phyloP scores from a whole-genome alignment of 2,888 invertebrate genomes.

The Epinotia nisella region DNA sequence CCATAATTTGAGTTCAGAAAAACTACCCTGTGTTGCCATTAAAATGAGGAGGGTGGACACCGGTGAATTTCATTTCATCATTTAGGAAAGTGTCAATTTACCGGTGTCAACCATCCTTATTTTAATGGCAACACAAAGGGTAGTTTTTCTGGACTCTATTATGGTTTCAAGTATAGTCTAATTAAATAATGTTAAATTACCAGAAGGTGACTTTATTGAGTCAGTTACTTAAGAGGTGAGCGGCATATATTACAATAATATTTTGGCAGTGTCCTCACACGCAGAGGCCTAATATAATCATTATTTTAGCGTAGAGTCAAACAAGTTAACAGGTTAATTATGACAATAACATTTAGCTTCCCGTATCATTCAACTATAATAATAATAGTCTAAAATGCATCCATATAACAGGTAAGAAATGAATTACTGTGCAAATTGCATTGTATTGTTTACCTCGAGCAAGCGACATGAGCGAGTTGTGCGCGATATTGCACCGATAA shows the following conservation, averaged over 20 bases:
- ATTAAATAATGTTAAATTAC: too few species aligned
- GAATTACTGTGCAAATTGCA: background rate
- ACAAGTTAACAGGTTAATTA: background rate
- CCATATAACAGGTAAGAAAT: background rate
- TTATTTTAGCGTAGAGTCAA: background rate
- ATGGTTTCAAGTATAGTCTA: too few species aligned
- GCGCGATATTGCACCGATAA: background rate
- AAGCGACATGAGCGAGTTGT: slow-evolving; percentile 14
- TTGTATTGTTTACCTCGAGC: slow-evolving; percentile 13
- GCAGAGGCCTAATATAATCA: slow-evolving; percentile 1
- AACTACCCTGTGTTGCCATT: too few species aligned
- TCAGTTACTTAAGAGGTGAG: background rate
- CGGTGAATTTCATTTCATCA: too few species aligned
- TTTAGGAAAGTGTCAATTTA: too few species aligned
- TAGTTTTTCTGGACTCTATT: too few species aligned
- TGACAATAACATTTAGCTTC: background rate
- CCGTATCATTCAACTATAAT: background rate
- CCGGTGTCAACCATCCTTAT: too few species aligned
- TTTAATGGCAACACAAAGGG: too few species aligned
- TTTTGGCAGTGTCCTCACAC: slow-evolving; percentile 19
- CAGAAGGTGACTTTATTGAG: slow-evolving; percentile 6
- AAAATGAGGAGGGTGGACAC: too few species aligned
- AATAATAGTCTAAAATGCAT: background rate
- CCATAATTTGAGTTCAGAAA: too few species aligned
- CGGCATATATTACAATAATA: slow-evolving; percentile 26